Base-by-base conservation (phyloP, 2,797 vertebrate species). In the Hybognathus amarus region DNA sequence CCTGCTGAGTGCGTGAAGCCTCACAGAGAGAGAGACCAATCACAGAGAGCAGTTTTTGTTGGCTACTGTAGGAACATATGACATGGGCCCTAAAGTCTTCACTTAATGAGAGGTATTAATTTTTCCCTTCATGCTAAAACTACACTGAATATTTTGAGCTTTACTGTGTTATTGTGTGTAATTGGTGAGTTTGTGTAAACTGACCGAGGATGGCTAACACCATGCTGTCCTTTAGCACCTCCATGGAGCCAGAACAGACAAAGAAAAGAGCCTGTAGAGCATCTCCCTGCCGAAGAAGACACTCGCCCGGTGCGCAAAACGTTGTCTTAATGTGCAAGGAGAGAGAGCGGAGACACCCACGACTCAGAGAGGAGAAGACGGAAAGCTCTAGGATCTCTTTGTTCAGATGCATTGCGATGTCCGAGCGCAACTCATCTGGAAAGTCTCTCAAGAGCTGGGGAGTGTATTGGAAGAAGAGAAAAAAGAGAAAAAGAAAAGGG, bases 371-470 rank as follows among this genome's bases (percentile, higher is more conserved):
- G 88, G 96, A 96, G 0, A 99, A 99, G 81, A 98, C 94, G 1
- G 97, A 97, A 91, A 99, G 92, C 92, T 99, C 97, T 82, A 99
- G 93, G 92, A 99, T 98, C 93, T 99, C 98, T 94, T 99, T 99
- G 93, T 99, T 99, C 91, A 99, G 94, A 93, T 99, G 96, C 98
- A 98, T 99, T 88, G 97, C 98, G 93, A 99, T 99, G 92, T 99
- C 98, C 7, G 97, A 98, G 75, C 97, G 97, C 88, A 99, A 91
- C 92, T 99, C 98, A 0, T 99, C 98, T 0, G 98, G 98, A 90
- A 99, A 99, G 92, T 99, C 97, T 92, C 97, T 99, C 91, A 99
- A 92, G 87, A 99, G 96, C 98, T 99, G 93, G 22, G 77, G 69
- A 81, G 38, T 85, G 13, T 6, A 83, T n/a, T 40, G 70, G 33